Evolutionary conservation across 2,888 invertebrate genomes (phyloP).

Genomic region (Plusia festucae): DNA sequence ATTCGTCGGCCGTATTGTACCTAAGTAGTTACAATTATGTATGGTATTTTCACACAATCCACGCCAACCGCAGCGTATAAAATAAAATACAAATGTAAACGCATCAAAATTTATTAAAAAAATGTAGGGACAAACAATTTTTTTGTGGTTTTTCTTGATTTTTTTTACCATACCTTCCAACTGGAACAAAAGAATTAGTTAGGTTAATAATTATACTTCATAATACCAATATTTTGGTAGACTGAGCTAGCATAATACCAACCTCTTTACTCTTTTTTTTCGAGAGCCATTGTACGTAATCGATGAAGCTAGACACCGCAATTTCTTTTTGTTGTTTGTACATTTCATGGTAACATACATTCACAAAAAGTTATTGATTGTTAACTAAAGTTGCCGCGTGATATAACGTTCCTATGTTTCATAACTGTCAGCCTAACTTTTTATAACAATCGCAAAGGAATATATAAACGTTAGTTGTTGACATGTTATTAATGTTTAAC

Average conservation of each 20-base stretch:
- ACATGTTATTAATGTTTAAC: slow-evolving; percentile 7
- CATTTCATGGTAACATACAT: slow-evolving; percentile 10
- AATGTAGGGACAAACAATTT: slow-evolving; percentile 3
- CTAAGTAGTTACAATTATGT: too few relatives aligned
- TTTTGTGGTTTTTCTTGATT: not conserved
- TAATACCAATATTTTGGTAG: not conserved
- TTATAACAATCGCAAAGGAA: not conserved
- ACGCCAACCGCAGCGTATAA: not conserved
- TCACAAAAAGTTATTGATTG: slow-evolving; percentile 7
- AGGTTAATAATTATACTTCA: not conserved
- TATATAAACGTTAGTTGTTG: not conserved
- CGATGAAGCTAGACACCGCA: not conserved
- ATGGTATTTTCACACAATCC: not conserved
- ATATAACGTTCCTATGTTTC: slow-evolving; percentile 2
- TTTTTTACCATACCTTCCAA: slow-evolving; percentile 7
- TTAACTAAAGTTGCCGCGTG: slow-evolving; percentile 8
- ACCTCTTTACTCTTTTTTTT: slow-evolving; percentile 11
- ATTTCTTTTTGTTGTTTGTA: slow-evolving; percentile 4
- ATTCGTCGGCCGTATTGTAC: too few relatives aligned
- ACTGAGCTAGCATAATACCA: slow-evolving; percentile 2
- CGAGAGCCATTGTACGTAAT: not conserved
- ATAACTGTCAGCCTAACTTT: slow-evolving; percentile 3
- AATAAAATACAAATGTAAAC: not conserved
- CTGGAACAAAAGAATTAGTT: slow-evolving; percentile 3
- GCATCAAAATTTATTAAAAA: slow-evolving; percentile 2